Percentiles rank a stretch among this genome's conserved stretches.
Conservation (phyloP, 2,113 vertebrate species). For the Brachyhypopomus gauderio region DNA sequence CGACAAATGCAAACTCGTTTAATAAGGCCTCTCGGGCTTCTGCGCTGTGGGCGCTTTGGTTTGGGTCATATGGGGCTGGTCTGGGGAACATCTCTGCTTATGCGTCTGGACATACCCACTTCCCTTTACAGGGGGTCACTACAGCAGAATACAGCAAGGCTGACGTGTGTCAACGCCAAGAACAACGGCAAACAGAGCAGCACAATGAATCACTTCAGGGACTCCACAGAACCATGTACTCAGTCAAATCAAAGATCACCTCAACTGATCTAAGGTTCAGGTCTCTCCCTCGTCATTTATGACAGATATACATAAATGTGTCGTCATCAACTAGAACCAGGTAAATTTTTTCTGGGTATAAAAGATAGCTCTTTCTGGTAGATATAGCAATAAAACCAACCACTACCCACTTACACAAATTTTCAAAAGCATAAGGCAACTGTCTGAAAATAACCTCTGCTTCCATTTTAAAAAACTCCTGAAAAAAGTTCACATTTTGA, state of each 20-base stretch:
- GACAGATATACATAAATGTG: constrained; percentile 4
- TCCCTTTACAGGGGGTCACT: no score
- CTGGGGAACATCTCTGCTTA: background rate
- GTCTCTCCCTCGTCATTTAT: background rate
- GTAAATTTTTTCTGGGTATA: background rate
- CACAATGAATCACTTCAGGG: background rate
- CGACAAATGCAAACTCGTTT: constrained; percentile 27
- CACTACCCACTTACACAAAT: no score
- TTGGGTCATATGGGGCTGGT: constrained; percentile 33
- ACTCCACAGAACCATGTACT: background rate
- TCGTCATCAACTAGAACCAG: background rate
- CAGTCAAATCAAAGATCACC: background rate
- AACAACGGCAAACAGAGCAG: background rate
- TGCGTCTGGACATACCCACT: background rate
- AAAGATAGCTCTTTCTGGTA: background rate
- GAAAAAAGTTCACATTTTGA: constrained; percentile 27
- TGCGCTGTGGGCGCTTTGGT: constrained; percentile 56
- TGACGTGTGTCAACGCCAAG: background rate
- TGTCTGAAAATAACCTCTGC: constrained; percentile 29
- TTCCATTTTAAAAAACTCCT: constrained; percentile 12
- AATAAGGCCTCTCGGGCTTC: constrained; percentile 49
- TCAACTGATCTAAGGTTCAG: constrained; percentile 5
- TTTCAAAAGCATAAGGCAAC: constrained; percentile 40
- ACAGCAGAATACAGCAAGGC: background rate
- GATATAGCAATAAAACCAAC: constrained; percentile 6